These are phyloP conservation scores for Halocaridina rubra DNA, from an alignment of 2,888 invertebrate species.

Conservation along the genomic window DNA sequence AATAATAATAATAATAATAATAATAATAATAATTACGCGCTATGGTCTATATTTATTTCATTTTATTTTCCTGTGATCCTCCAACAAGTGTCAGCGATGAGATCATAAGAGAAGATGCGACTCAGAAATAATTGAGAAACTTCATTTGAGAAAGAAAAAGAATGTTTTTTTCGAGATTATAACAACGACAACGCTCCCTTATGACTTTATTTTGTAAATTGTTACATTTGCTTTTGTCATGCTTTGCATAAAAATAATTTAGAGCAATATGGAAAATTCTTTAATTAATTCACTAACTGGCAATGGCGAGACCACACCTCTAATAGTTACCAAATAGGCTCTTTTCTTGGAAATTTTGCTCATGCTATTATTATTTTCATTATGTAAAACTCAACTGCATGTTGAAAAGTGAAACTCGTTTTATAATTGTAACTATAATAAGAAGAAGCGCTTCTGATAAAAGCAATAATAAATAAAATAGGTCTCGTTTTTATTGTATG, in stretches of 20 bases:
- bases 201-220: too few relatives aligned
- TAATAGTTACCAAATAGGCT: constrained; percentile 30
- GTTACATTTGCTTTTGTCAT: too few relatives aligned
- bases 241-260: too few relatives aligned
- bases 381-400: background rate
- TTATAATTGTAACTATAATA: too few relatives aligned
- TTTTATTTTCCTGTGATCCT: background rate
- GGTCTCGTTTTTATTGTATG: too few relatives aligned
- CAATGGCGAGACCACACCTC: constrained; percentile 45
- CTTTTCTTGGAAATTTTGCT: background rate
- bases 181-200: too few relatives aligned
- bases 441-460: too few relatives aligned
- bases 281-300: constrained; percentile 17
- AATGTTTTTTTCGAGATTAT: too few relatives aligned
- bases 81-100: constrained; percentile 39
- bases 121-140: background rate
- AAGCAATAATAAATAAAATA: too few relatives aligned
- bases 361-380: background rate
- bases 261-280: background rate
- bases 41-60: too few relatives aligned
- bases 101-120: background rate
- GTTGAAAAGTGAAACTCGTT: too few relatives aligned
- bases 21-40: background rate
- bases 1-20: background rate
- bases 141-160: too few relatives aligned